These are phyloP conservation scores for Bactericera cockerelli DNA, from an alignment of 1,140 invertebrate genomes.

Conservation along the genomic window DNA sequence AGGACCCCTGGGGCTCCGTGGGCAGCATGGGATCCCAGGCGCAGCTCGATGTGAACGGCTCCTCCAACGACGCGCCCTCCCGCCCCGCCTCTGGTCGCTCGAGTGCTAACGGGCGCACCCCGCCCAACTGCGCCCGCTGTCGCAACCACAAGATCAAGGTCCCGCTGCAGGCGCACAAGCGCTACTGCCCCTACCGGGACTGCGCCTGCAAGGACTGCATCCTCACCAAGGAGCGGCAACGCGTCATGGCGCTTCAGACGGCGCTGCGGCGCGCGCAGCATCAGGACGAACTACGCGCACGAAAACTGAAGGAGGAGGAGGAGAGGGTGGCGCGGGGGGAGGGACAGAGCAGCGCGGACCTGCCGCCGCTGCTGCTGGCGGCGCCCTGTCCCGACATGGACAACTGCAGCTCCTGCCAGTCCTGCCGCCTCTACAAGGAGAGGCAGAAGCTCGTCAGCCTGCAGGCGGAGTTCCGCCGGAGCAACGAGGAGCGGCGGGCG, in stretches of 20 bases:
- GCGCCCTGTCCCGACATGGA: not conserved
- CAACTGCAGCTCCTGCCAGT: too few species aligned
- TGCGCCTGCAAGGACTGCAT: slow-evolving; percentile 71
- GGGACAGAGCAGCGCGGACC: not conserved
- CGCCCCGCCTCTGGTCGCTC: slow-evolving; percentile 29
- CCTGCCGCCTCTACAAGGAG: too few species aligned
- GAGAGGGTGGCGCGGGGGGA: not conserved
- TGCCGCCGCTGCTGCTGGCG: not conserved
- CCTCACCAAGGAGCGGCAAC: slow-evolving; percentile 58
- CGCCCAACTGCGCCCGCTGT: slow-evolving; percentile 68
- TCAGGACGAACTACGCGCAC: slow-evolving; percentile 36
- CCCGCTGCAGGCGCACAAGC: slow-evolving; percentile 76
- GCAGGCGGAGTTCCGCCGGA: too few species aligned
- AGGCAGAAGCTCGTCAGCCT: too few species aligned
- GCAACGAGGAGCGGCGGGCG: not conserved
- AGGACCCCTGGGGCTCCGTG: too few species aligned
- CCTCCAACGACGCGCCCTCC: slow-evolving; percentile 29
- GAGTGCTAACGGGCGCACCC: slow-evolving; percentile 38
- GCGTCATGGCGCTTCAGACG: slow-evolving; percentile 64
- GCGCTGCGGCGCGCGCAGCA: slow-evolving; percentile 53
- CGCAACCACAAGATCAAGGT: slow-evolving; percentile 72
- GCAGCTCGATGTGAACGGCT: not conserved
- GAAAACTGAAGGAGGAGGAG: not conserved
- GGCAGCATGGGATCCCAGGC: too few species aligned
- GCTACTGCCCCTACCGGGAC: slow-evolving; percentile 65